Conservation (phyloP, 2,888 invertebrate species). For the Onthophagus sagittarius region DNA sequence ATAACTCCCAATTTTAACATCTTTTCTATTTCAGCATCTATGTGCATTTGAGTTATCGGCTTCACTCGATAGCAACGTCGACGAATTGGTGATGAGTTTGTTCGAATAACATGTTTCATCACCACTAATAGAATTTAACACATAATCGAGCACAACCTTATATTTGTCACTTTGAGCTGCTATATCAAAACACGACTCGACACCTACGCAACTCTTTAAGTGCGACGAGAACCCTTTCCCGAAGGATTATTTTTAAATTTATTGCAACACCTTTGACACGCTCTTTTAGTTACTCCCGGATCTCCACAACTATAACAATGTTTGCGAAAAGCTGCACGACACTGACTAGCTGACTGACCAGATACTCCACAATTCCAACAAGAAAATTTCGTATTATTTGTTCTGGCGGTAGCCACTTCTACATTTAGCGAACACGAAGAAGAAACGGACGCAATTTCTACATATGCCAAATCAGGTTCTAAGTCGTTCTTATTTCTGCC, state of each 20-base stretch:
- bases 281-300: background rate
- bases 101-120: too few species aligned
- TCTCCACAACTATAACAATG: slow-evolving; percentile 14
- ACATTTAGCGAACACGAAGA: slow-evolving; percentile 4
- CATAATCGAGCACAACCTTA: slow-evolving; percentile 12
- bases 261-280: slow-evolving; percentile 15
- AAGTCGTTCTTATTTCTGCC: background rate
- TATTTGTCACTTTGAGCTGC: too few species aligned
- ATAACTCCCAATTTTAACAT: slow-evolving; percentile 29
- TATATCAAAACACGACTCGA: too few species aligned
- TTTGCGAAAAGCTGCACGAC: background rate
- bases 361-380: slow-evolving; percentile 16
- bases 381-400: too few species aligned
- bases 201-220: too few species aligned
- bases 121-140: slow-evolving; percentile 14
- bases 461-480: slow-evolving; percentile 15
- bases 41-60: too few species aligned
- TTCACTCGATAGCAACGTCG: too few species aligned
- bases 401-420: too few species aligned
- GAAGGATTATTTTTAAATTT: too few species aligned
- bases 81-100: too few species aligned
- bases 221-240: slow-evolving; percentile 10
- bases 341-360: slow-evolving; percentile 1
- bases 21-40: slow-evolving; percentile 28
- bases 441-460: background rate